Evolutionary conservation across 2,113 vertebrate genomes (phyloP).

Genomic region (Carassius auratus): DNA sequence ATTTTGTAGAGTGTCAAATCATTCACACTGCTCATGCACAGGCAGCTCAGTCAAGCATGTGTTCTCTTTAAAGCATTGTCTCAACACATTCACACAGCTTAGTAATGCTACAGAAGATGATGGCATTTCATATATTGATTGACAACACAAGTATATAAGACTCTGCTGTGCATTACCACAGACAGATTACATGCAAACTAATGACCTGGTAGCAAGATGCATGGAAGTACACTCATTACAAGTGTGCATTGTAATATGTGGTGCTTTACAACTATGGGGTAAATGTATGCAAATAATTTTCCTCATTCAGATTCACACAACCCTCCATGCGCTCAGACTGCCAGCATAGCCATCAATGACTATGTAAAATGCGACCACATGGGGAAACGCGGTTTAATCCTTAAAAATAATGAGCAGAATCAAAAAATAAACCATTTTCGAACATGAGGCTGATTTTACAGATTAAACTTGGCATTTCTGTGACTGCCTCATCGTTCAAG

Average conservation of each 20-base stretch:
- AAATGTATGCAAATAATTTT: background rate
- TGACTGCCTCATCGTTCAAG: slow-evolving; percentile 9
- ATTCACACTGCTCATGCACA: slow-evolving; percentile 12
- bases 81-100: slow-evolving; percentile 11
- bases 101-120: slow-evolving; percentile 24
- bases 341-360: background rate
- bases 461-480: slow-evolving; percentile 37
- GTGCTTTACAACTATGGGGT: background rate
- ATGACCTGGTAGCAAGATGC: background rate
- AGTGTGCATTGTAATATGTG: background rate
- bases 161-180: background rate
- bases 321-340: background rate
- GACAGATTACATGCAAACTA: slow-evolving; percentile 11
- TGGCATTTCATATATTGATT: slow-evolving; percentile 8
- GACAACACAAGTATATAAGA: background rate
- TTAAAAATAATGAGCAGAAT: slow-evolving; percentile 38
- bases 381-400: slow-evolving; percentile 7
- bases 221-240: background rate
- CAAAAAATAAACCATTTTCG: slow-evolving; percentile 13
- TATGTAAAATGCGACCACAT: slow-evolving; percentile 14
- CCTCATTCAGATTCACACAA: background rate
- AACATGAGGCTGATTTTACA: slow-evolving; percentile 37
- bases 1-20: slow-evolving; percentile 20
- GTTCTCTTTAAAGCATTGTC: background rate
- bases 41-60: slow-evolving; percentile 27